Conservation (phyloP, 2,113 vertebrate species). For the Boleophthalmus pectinirostris region DNA sequence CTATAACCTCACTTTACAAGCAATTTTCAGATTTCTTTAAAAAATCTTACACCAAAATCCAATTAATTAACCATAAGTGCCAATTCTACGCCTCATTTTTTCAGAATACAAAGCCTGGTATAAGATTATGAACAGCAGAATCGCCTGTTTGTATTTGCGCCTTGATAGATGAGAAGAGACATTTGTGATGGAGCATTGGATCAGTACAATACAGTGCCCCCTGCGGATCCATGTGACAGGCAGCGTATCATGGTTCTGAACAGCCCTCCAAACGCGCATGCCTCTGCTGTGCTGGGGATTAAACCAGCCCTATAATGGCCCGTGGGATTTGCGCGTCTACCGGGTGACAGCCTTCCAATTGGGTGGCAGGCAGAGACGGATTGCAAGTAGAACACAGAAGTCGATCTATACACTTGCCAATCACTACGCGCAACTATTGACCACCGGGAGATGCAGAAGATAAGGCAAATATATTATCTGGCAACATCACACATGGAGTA, state of each 20-base stretch:
- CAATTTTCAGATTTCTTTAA: not conserved
- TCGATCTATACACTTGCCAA: constrained; percentile 62
- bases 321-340: constrained; percentile 71
- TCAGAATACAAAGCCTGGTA: constrained; percentile 15
- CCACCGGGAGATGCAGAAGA: constrained; percentile 25
- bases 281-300: constrained; percentile 65
- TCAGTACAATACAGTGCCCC: constrained; percentile 48
- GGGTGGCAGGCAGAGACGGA: constrained; percentile 66
- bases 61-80: constrained; percentile 17
- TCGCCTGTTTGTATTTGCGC: constrained; percentile 48
- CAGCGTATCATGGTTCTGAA: constrained; percentile 69
- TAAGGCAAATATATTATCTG: constrained; percentile 41
- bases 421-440: constrained; percentile 64
- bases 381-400: constrained; percentile 58
- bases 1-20: not conserved
- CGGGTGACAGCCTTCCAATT: constrained; percentile 67
- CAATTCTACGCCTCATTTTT: constrained; percentile 15
- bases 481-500: constrained; percentile 44
- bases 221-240: constrained; percentile 64
- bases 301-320: constrained; percentile 73
- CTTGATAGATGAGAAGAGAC: constrained; percentile 52
- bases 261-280: constrained; percentile 61
- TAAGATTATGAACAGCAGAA: constrained; percentile 43
- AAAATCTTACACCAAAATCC: constrained; percentile 12
- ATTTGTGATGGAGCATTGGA: constrained; percentile 59